Evolutionary conservation across 2,888 invertebrate genomes (phyloP).

Genomic region (Aethes cnicana): DNA sequence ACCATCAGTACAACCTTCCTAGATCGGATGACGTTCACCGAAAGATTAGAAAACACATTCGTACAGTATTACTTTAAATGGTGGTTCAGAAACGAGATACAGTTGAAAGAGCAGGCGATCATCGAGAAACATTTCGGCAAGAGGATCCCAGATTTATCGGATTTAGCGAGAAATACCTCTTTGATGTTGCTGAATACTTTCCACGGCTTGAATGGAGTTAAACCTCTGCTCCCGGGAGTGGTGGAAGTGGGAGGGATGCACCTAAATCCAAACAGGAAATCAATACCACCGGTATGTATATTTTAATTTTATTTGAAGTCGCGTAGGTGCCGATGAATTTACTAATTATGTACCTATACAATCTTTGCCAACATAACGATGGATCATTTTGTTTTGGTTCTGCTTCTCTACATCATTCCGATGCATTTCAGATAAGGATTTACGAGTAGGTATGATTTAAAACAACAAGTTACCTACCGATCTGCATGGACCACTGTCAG

Average conservation of each 20-base stretch:
- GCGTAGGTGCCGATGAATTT: too few species aligned
- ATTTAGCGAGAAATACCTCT: conserved; percentile 76
- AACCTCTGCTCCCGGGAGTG: conserved; percentile 80
- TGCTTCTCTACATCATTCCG: too few species aligned
- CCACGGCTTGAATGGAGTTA: conserved; percentile 81
- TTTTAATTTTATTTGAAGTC: conserved; percentile 1
- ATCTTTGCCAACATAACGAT: too few species aligned
- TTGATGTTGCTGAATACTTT: conserved; percentile 84
- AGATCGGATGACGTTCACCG: conserved; percentile 72
- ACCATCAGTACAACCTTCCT: conserved; percentile 74
- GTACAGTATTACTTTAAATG: conserved; percentile 51
- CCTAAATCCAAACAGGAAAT: conserved; percentile 59
- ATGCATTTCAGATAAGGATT: too few species aligned
- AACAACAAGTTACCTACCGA: too few species aligned
- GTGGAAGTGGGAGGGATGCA: conserved; percentile 86
- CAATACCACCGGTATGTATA: conserved; percentile 71
- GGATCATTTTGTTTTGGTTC: too few species aligned
- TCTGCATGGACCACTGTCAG: too few species aligned
- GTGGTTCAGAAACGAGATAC: conserved; percentile 60
- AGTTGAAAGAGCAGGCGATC: conserved; percentile 59
- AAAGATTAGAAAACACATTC: conserved; percentile 70
- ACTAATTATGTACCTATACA: too few species aligned
- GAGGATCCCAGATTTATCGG: conserved; percentile 73
- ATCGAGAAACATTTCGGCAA: conserved; percentile 71
- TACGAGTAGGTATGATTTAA: too few species aligned